Base-by-base conservation (phyloP, 1,140 invertebrate genomes). In the Cryptotermes secundus region DNA sequence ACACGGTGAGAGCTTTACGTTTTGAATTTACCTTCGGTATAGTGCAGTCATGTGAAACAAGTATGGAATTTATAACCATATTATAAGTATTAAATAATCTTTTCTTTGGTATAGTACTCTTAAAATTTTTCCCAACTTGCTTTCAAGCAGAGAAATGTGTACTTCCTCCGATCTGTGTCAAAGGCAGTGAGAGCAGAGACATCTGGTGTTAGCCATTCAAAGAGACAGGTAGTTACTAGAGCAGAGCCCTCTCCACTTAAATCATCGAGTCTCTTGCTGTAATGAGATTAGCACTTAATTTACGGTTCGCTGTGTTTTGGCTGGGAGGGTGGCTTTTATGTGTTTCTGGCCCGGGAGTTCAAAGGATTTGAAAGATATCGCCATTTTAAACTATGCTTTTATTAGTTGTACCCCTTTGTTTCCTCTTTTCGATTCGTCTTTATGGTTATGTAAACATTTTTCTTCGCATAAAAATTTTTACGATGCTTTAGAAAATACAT, bases 391-490 rank as follows among this genome's bases (percentile, higher is more conserved):
- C 59, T n/a, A 26, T 72, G n/a, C 59, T 72, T 72, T 72, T 72
- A 72, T 72, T 72, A 72, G 59, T 72, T 72, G 59, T n/a, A 72
- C n/a, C n/a, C n/a, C n/a, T n/a, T n/a, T n/a, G n/a, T 72, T 72
- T 72, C 1, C n/a, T 31, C n/a, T 16, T 26, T 72, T 26, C n/a
- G 59, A 10, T 72, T 72, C 59, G 59, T n/a, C 31, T 72, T 72
- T 72, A 72, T 14, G 59, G 59, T 72, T 31, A 31, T 72, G 59
- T 31, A 72, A 72, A 72, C 59, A 72, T 72, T 72, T 72, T 72
- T 31, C 59, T 72, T 72, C 10, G 10, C 26, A 72, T 31, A 72
- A 72, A 72, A 72, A 72, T 31, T 72, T n/a, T 1, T 72, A n/a
- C 31, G 26, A 72, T 72, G 26, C n/a, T n/a, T 72, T 31, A 31